Conservation (phyloP, 2,888 invertebrate species). For the Agrochola lychnidis region DNA sequence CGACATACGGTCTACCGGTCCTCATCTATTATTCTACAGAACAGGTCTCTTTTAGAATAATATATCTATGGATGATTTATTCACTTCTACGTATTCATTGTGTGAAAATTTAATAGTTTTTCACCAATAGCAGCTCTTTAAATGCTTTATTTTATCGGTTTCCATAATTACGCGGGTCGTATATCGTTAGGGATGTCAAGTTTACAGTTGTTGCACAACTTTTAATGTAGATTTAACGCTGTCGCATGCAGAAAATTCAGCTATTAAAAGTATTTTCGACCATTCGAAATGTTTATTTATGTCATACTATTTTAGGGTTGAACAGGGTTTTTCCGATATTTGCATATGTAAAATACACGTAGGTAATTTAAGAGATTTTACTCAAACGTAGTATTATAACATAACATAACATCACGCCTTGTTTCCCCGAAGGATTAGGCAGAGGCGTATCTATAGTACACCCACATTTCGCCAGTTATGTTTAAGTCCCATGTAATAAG, state of each 20-base stretch:
- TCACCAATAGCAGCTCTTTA: not conserved
- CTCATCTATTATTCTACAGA: not conserved
- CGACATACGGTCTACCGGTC: no score
- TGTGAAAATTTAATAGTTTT: not conserved
- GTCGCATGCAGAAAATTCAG: conserved; percentile 10
- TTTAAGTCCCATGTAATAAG: no score
- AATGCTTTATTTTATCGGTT: not conserved
- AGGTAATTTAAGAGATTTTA: not conserved
- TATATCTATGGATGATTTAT: not conserved
- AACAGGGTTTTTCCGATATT: not conserved
- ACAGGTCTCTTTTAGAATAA: not conserved
- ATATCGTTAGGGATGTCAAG: conserved; percentile 6
- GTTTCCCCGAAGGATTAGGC: no score
- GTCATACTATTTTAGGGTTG: conserved; percentile 5
- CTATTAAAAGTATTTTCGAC: conserved; percentile 10
- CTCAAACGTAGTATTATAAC: not conserved
- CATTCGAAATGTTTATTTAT: not conserved
- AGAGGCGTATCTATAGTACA: no score
- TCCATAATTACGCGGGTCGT: not conserved
- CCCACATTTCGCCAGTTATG: no score
- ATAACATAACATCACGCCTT: no score
- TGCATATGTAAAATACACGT: not conserved
- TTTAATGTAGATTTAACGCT: not conserved
- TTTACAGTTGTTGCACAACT: conserved; percentile 13
- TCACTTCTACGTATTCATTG: not conserved